Evolutionary conservation across 2,113 vertebrate genomes (phyloP).

Genomic region (Bubo scandiacus): DNA sequence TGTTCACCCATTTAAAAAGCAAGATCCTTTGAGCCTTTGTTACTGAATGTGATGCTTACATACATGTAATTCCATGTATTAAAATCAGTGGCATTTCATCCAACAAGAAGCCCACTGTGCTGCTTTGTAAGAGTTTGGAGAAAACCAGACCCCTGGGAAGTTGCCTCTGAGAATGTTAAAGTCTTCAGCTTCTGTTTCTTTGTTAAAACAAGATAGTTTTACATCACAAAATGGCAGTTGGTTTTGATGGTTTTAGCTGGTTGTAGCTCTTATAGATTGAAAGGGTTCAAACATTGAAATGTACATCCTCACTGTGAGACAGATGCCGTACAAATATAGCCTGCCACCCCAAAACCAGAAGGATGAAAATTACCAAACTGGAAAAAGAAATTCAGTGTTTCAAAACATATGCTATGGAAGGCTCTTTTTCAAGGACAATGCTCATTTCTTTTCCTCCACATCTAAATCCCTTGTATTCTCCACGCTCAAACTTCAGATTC

Average conservation of each 20-base stretch:
- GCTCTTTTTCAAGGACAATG: background rate
- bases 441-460: background rate
- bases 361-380: background rate
- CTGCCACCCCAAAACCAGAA: background rate
- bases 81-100: background rate
- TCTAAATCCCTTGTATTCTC: background rate
- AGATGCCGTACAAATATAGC: background rate
- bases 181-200: background rate
- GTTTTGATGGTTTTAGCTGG: background rate
- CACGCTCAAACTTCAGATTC: background rate
- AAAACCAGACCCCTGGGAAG: background rate
- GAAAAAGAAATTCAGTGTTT: background rate
- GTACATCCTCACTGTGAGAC: background rate
- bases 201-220: background rate
- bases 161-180: background rate
- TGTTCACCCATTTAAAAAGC: background rate
- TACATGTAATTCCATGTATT: background rate
- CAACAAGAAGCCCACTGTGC: background rate
- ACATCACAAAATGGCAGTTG: background rate
- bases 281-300: background rate
- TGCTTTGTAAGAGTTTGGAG: background rate
- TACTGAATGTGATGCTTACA: background rate
- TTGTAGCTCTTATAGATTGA: background rate
- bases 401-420: background rate
- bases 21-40: background rate